Percentiles rank a stretch among this genome's conserved stretches.
Conservation (phyloP, 2,113 vertebrate species). For the Oriolus oriolus region DNA sequence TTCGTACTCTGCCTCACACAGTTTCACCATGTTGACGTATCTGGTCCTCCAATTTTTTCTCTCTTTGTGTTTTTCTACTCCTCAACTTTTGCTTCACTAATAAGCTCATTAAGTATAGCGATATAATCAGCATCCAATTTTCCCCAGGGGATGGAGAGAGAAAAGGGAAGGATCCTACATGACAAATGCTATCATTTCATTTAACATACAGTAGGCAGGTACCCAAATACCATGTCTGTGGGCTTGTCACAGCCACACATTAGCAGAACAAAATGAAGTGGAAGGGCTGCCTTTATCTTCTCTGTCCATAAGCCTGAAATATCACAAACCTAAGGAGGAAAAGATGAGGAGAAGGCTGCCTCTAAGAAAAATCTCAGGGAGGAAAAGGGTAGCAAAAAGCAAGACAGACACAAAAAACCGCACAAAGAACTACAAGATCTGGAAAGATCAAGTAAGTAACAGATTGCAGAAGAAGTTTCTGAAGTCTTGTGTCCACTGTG, state of each 20-base stretch:
- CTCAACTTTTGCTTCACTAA: not conserved
- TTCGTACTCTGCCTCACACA: not conserved
- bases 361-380: not conserved
- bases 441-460: not conserved
- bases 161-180: not conserved
- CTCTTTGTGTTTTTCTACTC: not conserved
- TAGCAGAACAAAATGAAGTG: not conserved
- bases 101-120: not conserved
- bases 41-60: not conserved
- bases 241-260: not conserved
- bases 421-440: not conserved
- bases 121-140: not conserved
- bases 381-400: not conserved
- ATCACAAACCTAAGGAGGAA: not conserved
- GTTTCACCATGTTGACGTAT: not conserved
- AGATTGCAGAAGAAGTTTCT: not conserved
- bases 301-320: not conserved
- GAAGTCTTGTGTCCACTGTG: not conserved
- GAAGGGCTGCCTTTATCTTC: not conserved
- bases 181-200: not conserved
- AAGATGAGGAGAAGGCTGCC: not conserved
- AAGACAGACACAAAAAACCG: not conserved
- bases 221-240: not conserved
- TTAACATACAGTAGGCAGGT: not conserved
- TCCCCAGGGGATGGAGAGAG: not conserved